phyloP scores from a whole-genome alignment of 1,140 invertebrate genomes.

The Diabrotica virgifera region DNA sequence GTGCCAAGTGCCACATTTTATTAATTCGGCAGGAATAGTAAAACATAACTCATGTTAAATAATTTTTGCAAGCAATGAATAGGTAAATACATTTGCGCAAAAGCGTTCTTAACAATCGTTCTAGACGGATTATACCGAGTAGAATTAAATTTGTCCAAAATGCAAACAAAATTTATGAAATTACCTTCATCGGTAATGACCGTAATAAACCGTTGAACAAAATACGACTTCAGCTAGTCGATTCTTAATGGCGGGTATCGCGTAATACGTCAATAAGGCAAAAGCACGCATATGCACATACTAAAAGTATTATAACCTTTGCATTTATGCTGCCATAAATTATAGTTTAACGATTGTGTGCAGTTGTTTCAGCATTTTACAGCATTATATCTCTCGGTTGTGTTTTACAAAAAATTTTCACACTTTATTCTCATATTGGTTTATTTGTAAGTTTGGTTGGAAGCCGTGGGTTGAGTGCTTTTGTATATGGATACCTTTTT shows the following conservation, averaged over 20 bases:
- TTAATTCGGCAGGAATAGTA: too few relatives aligned
- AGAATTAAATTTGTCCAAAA: slow-evolving; percentile 31
- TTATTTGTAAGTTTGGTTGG: slow-evolving; percentile 23
- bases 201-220: slow-evolving; percentile 7
- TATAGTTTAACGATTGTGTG: slow-evolving; percentile 46
- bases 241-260: slow-evolving; percentile 23
- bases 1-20: too few relatives aligned
- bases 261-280: slow-evolving; percentile 30
- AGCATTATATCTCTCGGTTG: slow-evolving; percentile 25
- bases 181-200: slow-evolving; percentile 14
- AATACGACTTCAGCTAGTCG: slow-evolving; percentile 11
- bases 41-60: too few relatives aligned
- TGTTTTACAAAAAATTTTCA: slow-evolving; percentile 37
- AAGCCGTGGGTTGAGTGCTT: neutral
- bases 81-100: too few relatives aligned
- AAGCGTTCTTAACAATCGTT: neutral
- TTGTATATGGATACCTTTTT: slow-evolving; percentile 4
- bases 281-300: slow-evolving; percentile 43
- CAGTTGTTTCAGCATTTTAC: slow-evolving; percentile 46
- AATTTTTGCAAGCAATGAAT: too few relatives aligned
- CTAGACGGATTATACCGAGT: neutral
- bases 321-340: slow-evolving; percentile 46
- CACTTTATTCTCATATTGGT: slow-evolving; percentile 22
- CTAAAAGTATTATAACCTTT: slow-evolving; percentile 47
- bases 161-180: slow-evolving; percentile 31